Conservation (phyloP, 2,113 vertebrate genomes). For the Nematolebias whitei region DNA sequence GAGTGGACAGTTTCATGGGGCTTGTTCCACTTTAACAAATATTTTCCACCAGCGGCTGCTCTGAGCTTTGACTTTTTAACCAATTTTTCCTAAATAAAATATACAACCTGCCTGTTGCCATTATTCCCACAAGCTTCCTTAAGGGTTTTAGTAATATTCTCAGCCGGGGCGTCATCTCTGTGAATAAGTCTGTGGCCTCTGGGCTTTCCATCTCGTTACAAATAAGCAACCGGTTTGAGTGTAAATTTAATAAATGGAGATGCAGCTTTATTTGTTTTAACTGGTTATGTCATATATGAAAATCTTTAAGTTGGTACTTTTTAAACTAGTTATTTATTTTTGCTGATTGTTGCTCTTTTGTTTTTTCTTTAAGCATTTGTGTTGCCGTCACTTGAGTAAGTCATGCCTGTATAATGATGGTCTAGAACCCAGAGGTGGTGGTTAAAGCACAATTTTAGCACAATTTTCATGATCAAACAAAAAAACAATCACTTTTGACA, state of each 20-base stretch:
- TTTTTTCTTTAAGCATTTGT: conserved; percentile 8
- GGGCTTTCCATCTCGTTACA: conserved; percentile 32
- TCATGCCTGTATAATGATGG: conserved; percentile 33
- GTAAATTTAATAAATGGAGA: conserved; percentile 14
- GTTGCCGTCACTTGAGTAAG: conserved; percentile 26
- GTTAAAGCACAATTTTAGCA: conserved; percentile 31
- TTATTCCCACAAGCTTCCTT: conserved; percentile 54
- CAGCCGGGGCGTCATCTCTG: conserved; percentile 37
- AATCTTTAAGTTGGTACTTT: conserved; percentile 9
- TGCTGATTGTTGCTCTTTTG: conserved; percentile 9
- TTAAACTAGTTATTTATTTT: conserved; percentile 9
- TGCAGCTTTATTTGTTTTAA: background rate
- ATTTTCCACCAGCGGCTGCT: conserved; percentile 19
- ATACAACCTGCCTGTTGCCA: conserved; percentile 55
- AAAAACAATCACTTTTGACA: conserved; percentile 14
- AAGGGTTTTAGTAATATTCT: conserved; percentile 43
- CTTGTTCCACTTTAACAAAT: too few relatives aligned
- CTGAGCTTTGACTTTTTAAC: conserved; percentile 30
- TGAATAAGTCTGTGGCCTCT: conserved; percentile 41
- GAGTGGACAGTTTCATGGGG: conserved; percentile 22
- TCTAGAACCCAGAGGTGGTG: conserved; percentile 7
- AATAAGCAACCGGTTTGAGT: background rate
- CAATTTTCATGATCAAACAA: too few relatives aligned
- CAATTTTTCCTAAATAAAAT: conserved; percentile 48
- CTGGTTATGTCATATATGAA: conserved; percentile 5